Evolutionary conservation across 2,113 vertebrate genomes (phyloP), one percentile per base, ranked within the genome.

Genomic region (Uria aalge): DNA sequence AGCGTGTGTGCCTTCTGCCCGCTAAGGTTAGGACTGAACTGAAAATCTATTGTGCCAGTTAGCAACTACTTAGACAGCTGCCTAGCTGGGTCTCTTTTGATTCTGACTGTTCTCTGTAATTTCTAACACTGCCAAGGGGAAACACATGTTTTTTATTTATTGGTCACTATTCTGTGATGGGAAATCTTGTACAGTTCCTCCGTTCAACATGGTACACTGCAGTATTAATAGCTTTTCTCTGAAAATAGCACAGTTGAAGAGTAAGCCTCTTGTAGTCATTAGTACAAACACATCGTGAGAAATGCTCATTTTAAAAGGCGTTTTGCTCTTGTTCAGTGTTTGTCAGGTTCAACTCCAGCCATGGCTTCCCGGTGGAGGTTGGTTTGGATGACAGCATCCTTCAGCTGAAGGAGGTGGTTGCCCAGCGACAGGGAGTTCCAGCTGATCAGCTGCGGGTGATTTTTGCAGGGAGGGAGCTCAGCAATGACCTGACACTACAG

Each of bases 291-390:
- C 10, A 2, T 59, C 3, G 7, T n/a, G 62, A 93, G 45, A 90
- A 86, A 94, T 20, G 16, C 59, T 95, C 0, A 0, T 63, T 67
- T 50, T 68, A 73, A 94, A 81, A 71, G 40, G 22, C 88, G 40
- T 94, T 91, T 96, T 89, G 24, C 78, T 97, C 74, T 97, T 62
- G 38, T 82, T 84, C 96, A 99, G 98, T 99, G 93, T 98, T 98
- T 68, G 98, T 99, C 95, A 98, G 98, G 95, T 99, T 99, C 98
- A 98, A 98, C 98, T 98, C 98, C 96, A 98, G 97, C 96, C 98
- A 98, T 38, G 98, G 98, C 40, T 98, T 99, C 97, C 98, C 98
- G 0, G 97, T 99, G 96, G 98, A 99, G 97, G 94, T 99, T 91
- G 96, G 96, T 85, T 85, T 69, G 0, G 97, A 98, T 21, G 95